Conservation (phyloP, 2,113 vertebrate genomes). For the Chionis minor region DNA sequence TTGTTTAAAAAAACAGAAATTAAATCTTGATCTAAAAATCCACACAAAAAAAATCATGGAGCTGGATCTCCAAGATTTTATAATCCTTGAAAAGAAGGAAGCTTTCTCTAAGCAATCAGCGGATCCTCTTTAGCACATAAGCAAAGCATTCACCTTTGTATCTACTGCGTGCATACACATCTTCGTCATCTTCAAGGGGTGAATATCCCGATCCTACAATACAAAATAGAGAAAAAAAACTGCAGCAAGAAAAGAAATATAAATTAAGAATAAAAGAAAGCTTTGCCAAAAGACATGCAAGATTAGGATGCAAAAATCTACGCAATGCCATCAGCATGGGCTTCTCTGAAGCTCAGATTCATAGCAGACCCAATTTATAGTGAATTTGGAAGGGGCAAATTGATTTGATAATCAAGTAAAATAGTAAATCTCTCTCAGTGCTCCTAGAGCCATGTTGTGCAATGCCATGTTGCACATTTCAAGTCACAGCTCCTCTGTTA, state of each 20-base stretch:
- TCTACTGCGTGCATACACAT: constrained; percentile 84
- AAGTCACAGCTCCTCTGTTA: not conserved
- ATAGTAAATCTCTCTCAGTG: not conserved
- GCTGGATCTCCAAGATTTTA: constrained; percentile 34
- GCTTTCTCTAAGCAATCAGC: constrained; percentile 60
- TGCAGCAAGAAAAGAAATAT: constrained; percentile 78
- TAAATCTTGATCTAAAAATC: constrained; percentile 25
- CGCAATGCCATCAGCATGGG: constrained; percentile 14
- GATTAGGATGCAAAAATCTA: constrained; percentile 65
- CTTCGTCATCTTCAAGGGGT: constrained; percentile 90
- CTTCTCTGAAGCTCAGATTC: constrained; percentile 14
- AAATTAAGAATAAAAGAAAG: constrained; percentile 61
- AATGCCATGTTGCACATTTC: not conserved
- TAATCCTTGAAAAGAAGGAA: constrained; percentile 27
- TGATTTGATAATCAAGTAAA: not conserved
- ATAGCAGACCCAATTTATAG: constrained; percentile 60
- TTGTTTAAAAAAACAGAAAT: constrained; percentile 2
- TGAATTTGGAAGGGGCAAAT: not conserved
- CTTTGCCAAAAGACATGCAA: constrained; percentile 67
- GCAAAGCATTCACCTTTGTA: constrained; percentile 91
- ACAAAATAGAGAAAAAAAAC: constrained; percentile 75
- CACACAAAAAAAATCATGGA: not conserved
- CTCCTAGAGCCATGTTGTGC: not conserved
- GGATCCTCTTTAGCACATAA: constrained; percentile 71
- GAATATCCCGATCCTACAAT: constrained; percentile 93